Percentiles rank a stretch among this genome's conserved stretches.
These are phyloP conservation scores for Epirrhoe alternata DNA, from an alignment of 2,888 invertebrate genomes.

Conservation along the genomic window DNA sequence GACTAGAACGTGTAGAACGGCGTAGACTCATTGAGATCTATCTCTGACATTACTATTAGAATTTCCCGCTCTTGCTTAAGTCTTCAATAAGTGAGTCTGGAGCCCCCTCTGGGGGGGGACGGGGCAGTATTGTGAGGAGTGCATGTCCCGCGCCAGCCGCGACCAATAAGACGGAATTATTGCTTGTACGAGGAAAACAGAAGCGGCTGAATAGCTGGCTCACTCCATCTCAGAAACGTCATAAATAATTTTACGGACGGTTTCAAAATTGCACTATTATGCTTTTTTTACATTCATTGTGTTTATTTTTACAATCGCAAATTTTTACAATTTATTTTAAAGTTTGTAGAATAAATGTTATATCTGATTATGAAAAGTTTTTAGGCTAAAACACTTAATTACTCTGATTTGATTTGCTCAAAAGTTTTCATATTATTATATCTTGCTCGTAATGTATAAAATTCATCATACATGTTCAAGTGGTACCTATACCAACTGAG, in stretches of 20 bases:
- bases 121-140: not conserved
- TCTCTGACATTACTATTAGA: not conserved
- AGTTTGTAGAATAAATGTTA: too few relatives aligned
- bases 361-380: too few relatives aligned
- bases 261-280: too few relatives aligned
- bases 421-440: too few relatives aligned
- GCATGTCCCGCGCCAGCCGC: not conserved
- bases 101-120: not conserved
- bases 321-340: too few relatives aligned
- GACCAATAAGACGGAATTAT: slow-evolving; percentile 20
- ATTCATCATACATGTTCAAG: not conserved
- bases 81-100: not conserved
- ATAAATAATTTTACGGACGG: too few relatives aligned
- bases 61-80: not conserved
- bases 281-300: too few relatives aligned
- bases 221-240: not conserved
- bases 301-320: too few relatives aligned
- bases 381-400: too few relatives aligned
- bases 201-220: not conserved
- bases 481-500: too few relatives aligned
- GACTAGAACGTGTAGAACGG: not conserved
- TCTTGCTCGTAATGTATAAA: not conserved
- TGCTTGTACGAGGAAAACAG: slow-evolving; percentile 6
- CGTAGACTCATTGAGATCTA: not conserved
- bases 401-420: too few relatives aligned